These are phyloP conservation scores for Apodemus agrarius DNA, from an alignment of 2,797 vertebrate species.

Conservation along the genomic window DNA sequence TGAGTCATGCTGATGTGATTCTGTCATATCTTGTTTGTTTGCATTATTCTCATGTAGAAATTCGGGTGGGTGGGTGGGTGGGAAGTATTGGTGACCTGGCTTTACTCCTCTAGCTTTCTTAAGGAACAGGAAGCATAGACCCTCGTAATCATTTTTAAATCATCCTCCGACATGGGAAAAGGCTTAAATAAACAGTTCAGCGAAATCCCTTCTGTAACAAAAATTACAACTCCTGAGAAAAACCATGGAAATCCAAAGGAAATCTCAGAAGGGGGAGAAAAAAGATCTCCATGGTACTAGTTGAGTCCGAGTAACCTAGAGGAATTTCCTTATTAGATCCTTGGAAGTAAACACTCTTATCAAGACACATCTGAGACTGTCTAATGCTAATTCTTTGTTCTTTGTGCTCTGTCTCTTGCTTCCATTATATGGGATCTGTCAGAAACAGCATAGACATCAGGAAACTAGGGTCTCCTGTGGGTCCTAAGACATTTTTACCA, in stretches of 20 bases:
- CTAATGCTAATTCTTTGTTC: slow-evolving; percentile 24
- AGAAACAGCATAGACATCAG: slow-evolving; percentile 53
- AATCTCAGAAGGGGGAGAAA: slow-evolving; percentile 10
- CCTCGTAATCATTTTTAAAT: slow-evolving; percentile 77
- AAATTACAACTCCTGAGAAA: slow-evolving; percentile 66
- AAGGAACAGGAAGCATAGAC: slow-evolving; percentile 78
- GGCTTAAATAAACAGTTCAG: slow-evolving; percentile 75
- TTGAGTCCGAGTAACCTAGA: slow-evolving; percentile 7
- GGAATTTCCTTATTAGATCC: slow-evolving; percentile 31
- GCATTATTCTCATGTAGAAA: slow-evolving; percentile 21
- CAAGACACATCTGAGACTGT: slow-evolving; percentile 37
- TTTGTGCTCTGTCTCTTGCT: not conserved
- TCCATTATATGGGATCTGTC: not conserved
- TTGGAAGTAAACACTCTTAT: slow-evolving; percentile 32
- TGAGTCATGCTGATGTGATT: not conserved
- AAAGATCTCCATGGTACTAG: slow-evolving; percentile 48
- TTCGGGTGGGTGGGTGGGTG: not conserved
- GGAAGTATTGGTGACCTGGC: slow-evolving; percentile 67
- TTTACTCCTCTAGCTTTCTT: slow-evolving; percentile 72
- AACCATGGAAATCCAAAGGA: slow-evolving; percentile 44
- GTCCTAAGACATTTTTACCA: not conserved
- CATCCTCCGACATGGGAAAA: slow-evolving; percentile 76
- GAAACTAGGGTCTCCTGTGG: not conserved
- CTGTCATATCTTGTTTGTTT: slow-evolving; percentile 63
- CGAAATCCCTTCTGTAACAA: slow-evolving; percentile 47